Evolutionary conservation across 2,888 invertebrate genomes (phyloP).

Genomic region (Helobdella robusta): DNA sequence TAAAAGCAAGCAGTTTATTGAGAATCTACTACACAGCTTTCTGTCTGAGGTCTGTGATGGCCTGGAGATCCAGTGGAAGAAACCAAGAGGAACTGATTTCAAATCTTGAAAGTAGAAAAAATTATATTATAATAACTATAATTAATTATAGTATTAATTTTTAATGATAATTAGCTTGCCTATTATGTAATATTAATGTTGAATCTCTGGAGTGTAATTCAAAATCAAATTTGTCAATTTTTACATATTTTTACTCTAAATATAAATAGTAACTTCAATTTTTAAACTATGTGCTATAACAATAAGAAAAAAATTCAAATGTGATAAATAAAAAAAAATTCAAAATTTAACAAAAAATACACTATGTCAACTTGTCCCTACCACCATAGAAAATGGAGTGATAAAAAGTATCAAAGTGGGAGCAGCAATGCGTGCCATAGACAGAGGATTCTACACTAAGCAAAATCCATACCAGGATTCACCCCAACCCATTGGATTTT

Average conservation of each 20-base stretch:
- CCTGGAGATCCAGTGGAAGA: slow-evolving; percentile 36
- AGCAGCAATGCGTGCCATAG: slow-evolving; percentile 46
- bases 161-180: too few species aligned
- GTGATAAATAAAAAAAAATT: too few species aligned
- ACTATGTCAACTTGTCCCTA: too few species aligned
- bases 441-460: slow-evolving; percentile 44
- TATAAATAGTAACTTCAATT: background rate
- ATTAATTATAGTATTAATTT: background rate
- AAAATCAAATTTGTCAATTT: background rate
- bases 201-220: background rate
- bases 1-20: background rate
- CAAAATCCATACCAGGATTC: slow-evolving; percentile 46
- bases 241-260: background rate
- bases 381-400: slow-evolving; percentile 44
- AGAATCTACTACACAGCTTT: background rate
- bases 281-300: background rate
- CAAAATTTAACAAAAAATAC: too few species aligned
- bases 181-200: background rate
- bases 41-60: slow-evolving; percentile 30
- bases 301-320: too few species aligned
- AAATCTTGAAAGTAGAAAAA: slow-evolving; percentile 29
- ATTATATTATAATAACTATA: background rate
- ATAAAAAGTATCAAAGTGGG: slow-evolving; percentile 42
- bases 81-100: slow-evolving; percentile 34
- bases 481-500: slow-evolving; percentile 70